Evolutionary conservation across 2,888 invertebrate species (phyloP).

Genomic region (Calameuta filiformis): DNA sequence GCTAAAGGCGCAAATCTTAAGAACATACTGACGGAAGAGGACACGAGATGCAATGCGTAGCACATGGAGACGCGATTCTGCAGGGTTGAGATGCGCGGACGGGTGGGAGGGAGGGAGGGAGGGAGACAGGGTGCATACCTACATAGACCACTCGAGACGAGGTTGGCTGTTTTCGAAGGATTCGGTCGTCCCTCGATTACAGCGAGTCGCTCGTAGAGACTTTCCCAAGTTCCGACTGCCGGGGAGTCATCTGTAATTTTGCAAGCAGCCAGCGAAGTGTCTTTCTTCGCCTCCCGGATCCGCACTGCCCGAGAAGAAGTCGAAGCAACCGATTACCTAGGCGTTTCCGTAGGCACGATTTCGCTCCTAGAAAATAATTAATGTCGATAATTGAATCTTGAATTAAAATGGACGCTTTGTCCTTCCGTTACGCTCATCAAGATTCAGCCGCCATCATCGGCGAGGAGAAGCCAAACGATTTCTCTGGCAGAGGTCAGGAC

Average conservation of each 20-base stretch:
- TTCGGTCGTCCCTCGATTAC: too few species aligned
- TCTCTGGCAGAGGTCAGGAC: not conserved
- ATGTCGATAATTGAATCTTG: conserved; percentile 14
- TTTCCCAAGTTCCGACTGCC: not conserved
- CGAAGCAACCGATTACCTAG: conserved; percentile 4
- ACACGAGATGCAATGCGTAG: too few species aligned
- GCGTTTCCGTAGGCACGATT: conserved; percentile 1
- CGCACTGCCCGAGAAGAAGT: not conserved
- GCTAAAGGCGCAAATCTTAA: too few species aligned
- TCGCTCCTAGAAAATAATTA: conserved; percentile 16
- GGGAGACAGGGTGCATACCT: too few species aligned
- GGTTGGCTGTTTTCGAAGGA: too few species aligned
- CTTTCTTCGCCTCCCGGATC: conserved; percentile 9
- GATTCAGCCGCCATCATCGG: too few species aligned
- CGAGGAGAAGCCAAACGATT: not conserved
- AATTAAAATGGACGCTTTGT: conserved; percentile 4
- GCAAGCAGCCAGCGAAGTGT: conserved; percentile 23
- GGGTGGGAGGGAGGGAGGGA: too few species aligned
- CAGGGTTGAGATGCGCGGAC: too few species aligned
- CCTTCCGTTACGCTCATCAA: not conserved
- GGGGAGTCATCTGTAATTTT: conserved; percentile 20
- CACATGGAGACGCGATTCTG: too few species aligned
- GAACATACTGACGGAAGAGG: too few species aligned
- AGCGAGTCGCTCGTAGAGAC: not conserved
- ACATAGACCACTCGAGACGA: too few species aligned